phyloP scores from a whole-genome alignment of 2,797 vertebrate species.

The Xenentodon cancila region DNA sequence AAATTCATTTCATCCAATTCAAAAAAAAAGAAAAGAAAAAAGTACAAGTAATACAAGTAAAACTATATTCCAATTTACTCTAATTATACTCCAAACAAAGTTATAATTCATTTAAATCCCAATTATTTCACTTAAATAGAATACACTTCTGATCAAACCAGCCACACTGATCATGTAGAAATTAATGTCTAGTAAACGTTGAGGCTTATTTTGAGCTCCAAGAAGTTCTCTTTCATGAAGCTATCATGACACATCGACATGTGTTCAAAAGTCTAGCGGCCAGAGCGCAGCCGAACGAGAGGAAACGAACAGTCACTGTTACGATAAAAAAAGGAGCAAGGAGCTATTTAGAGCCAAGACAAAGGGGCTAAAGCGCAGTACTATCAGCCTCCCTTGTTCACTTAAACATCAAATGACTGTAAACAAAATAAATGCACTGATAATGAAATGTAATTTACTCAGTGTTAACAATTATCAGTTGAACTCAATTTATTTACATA shows the following conservation, averaged over 20 bases:
- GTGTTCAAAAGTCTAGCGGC: neutral
- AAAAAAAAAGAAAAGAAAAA: no score
- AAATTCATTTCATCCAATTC: no score
- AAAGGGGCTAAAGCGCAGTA: no score
- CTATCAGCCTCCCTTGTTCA: no score
- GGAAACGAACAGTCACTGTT: no score
- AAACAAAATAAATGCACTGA: neutral
- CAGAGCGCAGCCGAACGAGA: neutral
- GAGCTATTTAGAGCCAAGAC: no score
- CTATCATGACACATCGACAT: neutral
- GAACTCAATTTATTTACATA: no score
- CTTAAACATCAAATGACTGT: neutral
- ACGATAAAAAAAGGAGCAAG: no score
- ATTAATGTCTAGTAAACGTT: neutral
- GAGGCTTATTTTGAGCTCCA: conserved; percentile 1
- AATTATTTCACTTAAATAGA: neutral
- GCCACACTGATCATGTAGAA: neutral
- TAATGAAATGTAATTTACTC: neutral
- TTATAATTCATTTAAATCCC: neutral
- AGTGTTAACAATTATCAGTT: neutral
- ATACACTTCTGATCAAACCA: neutral
- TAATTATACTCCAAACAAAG: neutral
- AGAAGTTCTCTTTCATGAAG: conserved; percentile 8
- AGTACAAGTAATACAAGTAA: no score
- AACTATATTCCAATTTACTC: no score